Base-by-base conservation (phyloP, 2,797 vertebrate species). In the Xyrichtys novacula region DNA sequence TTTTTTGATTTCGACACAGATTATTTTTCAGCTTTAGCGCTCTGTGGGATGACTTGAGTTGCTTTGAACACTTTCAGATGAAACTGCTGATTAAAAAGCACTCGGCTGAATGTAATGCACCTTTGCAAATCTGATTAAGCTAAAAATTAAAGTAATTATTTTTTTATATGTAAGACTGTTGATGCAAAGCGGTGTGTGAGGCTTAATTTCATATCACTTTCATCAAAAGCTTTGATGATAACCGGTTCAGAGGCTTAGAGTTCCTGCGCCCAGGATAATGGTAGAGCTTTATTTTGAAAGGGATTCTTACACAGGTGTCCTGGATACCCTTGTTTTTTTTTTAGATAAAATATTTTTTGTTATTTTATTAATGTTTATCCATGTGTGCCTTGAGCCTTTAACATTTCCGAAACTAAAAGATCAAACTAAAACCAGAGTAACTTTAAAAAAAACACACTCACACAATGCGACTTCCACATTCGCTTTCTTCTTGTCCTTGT, bases 351-450 rank as follows among this genome's bases (percentile, higher is more conserved):
- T 26, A 31, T 12, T 15, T 26, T 28, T 7, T 3, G 15, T 28
- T 28, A 19, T 32, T 59, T 29, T 16, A n/a, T 57, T 22, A 12
- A 4, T 50, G 56, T 43, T 42, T 19, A 9, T 28, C 5, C 31
- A 10, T 0, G 10, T 31, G 8, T 12, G 20, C 26, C 12, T 57
- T 54, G 25, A 25, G 36, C 50, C 63, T 54, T 56, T 46, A 58
- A 58, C 61, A 43, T 19, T 16, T 23, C 47, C 55, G 42, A 17
- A 32, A 59, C 43, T 9, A 31, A 12, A 39, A 64, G 26, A 77
- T 79, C 49, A 65, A 67, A 68, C 65, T 55, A 31, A 69, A 82
- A 64, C 26, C 48, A 70, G 71, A 70, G 67, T 58, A 69, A 56
- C 52, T 69, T 52, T 25, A 19, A 68, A 65, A 68, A 60, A n/a